Evolutionary conservation across 2,888 invertebrate species (phyloP).

Genomic region (Drosophila anomelani): DNA sequence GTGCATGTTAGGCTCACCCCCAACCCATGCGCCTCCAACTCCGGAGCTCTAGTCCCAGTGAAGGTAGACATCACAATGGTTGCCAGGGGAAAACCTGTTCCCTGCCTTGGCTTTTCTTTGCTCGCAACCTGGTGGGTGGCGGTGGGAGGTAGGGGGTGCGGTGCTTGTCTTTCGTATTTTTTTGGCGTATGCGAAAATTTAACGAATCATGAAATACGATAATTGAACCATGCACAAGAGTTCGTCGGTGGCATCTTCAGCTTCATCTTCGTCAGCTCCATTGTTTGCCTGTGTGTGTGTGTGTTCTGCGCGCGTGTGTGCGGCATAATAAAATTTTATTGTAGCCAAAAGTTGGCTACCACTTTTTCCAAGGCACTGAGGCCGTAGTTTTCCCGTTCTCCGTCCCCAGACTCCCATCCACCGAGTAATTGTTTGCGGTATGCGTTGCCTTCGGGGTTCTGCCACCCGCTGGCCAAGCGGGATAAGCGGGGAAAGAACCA

Average conservation of each 20-base stretch:
- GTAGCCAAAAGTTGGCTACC: conserved; percentile 78
- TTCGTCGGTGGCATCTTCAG: conserved; percentile 50
- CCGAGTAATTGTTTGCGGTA: conserved; percentile 39
- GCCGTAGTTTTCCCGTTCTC: conserved; percentile 34
- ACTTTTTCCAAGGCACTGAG: conserved; percentile 60
- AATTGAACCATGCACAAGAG: conserved; percentile 83
- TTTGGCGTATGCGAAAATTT: conserved; percentile 82
- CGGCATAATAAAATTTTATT: conserved; percentile 80
- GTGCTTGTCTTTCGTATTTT: conserved; percentile 62
- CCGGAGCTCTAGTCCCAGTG: conserved; percentile 44
- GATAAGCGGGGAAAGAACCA: neutral
- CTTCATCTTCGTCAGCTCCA: conserved; percentile 51
- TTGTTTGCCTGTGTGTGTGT: conserved; percentile 36
- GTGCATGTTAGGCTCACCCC: conserved; percentile 3
- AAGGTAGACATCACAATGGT: conserved; percentile 77
- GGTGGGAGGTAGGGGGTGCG: neutral
- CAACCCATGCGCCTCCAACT: neutral
- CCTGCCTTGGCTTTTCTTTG: conserved; percentile 67
- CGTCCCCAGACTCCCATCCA: neutral
- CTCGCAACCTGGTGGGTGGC: conserved; percentile 30
- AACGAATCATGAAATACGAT: conserved; percentile 84
- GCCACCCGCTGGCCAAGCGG: conserved; percentile 17
- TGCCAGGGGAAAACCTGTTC: conserved; percentile 79
- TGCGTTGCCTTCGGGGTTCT: conserved; percentile 19
- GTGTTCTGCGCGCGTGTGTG: conserved; percentile 64